A percentile compares a stretch with the other conserved stretches of the same genome.
Conservation (phyloP, 2,888 invertebrate genomes). For the Gonocerus acuteangulatus region DNA sequence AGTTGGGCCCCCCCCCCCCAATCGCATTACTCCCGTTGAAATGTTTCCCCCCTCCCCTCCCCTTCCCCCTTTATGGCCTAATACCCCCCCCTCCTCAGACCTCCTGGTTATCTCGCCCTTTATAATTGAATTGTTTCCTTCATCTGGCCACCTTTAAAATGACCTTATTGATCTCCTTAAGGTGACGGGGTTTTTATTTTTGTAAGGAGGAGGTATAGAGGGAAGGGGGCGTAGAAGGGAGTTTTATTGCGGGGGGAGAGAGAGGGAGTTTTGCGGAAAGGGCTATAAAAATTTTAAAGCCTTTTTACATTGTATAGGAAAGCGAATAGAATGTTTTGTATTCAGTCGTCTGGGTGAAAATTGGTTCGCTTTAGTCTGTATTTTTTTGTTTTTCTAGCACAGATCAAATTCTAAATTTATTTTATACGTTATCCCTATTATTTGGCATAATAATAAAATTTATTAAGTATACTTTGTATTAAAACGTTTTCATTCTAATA, state of each 20-base stretch:
- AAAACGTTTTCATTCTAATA: no score
- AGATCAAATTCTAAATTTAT: no score
- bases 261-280: not conserved
- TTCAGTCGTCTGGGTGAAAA: no score
- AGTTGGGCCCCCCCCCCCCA: constrained; percentile 10
- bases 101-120: constrained; percentile 20
- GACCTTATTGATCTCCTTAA: constrained; percentile 11
- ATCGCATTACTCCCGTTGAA: constrained; percentile 13
- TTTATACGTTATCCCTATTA: no score
- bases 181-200: not conserved
- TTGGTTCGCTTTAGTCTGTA: no score
- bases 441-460: no score
- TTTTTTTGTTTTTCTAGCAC: no score
- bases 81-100: constrained; percentile 1
- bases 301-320: not conserved
- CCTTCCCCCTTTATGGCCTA: constrained; percentile 19
- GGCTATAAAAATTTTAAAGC: not conserved
- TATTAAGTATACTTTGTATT: no score
- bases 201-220: not conserved
- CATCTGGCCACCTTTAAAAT: constrained; percentile 18
- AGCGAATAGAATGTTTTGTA: no score
- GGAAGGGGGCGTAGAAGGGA: not conserved
- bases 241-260: no score
- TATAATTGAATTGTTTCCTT: constrained; percentile 25
- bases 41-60: constrained; percentile 11